These are phyloP conservation scores for Emydoidea blandingii DNA, from an alignment of 2,797 vertebrate species.

Conservation along the genomic window DNA sequence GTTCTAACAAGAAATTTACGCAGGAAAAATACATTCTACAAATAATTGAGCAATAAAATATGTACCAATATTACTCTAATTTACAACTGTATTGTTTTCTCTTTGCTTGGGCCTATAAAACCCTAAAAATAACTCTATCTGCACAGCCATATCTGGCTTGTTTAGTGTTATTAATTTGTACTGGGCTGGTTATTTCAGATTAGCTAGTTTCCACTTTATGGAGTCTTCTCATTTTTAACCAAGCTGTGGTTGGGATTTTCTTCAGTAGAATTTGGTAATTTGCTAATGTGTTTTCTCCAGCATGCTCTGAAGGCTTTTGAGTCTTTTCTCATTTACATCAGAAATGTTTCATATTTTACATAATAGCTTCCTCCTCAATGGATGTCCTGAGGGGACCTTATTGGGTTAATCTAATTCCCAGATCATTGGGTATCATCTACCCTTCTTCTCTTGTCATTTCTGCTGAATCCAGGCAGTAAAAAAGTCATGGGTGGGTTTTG, in stretches of 20 bases:
- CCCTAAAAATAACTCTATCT: conserved; percentile 7
- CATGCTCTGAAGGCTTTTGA: background rate
- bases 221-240: background rate
- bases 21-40: conserved; percentile 12
- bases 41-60: conserved; percentile 52
- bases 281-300: background rate
- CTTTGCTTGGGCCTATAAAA: background rate
- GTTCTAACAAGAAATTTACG: conserved; percentile 28
- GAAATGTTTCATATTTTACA: background rate
- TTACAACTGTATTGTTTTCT: conserved; percentile 26
- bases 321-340: conserved; percentile 24
- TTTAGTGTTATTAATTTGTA: background rate
- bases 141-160: background rate
- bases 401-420: background rate
- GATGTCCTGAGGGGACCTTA: background rate
- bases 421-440: background rate
- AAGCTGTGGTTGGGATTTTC: background rate
- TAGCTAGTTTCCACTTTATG: rapidly evolving
- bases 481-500: background rate
- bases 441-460: background rate
- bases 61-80: conserved; percentile 22
- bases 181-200: background rate
- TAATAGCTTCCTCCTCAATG: rapidly evolving
- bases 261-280: background rate
- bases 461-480: background rate